These are phyloP conservation scores for Lycorma delicatula DNA, from an alignment of 1,140 invertebrate species.

Conservation along the genomic window DNA sequence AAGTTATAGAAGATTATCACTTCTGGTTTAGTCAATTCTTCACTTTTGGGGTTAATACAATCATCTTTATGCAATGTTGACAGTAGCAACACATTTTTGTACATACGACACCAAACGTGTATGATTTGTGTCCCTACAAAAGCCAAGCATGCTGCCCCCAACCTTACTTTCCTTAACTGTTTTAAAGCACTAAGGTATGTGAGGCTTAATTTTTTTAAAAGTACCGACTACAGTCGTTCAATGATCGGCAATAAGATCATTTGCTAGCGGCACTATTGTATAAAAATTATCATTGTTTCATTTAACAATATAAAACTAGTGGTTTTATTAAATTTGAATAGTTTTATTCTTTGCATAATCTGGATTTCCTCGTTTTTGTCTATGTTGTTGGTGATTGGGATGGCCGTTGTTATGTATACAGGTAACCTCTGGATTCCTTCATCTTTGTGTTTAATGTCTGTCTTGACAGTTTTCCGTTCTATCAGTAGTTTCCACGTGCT, in stretches of 20 bases:
- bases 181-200: background rate
- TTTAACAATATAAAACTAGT: no score
- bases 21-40: slow-evolving; percentile 16
- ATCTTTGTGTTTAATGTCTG: no score
- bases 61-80: slow-evolving; percentile 27
- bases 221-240: slow-evolving; percentile 33
- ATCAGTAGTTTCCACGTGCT: no score
- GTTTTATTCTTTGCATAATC: no score
- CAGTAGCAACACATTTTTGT: slow-evolving; percentile 26
- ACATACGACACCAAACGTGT: slow-evolving; percentile 23
- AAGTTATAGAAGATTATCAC: slow-evolving; percentile 28
- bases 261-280: slow-evolving; percentile 30
- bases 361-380: no score
- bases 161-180: slow-evolving; percentile 8
- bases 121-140: background rate
- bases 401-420: no score
- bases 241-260: slow-evolving; percentile 25
- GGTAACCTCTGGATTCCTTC: no score
- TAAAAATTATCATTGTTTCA: slow-evolving; percentile 38
- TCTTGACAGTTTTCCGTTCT: no score
- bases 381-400: no score
- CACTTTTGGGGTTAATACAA: slow-evolving; percentile 16
- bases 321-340: no score
- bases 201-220: slow-evolving; percentile 16
- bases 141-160: background rate